Base-by-base conservation (phyloP, 1,140 invertebrate species). In the Saccostrea cuccullata region DNA sequence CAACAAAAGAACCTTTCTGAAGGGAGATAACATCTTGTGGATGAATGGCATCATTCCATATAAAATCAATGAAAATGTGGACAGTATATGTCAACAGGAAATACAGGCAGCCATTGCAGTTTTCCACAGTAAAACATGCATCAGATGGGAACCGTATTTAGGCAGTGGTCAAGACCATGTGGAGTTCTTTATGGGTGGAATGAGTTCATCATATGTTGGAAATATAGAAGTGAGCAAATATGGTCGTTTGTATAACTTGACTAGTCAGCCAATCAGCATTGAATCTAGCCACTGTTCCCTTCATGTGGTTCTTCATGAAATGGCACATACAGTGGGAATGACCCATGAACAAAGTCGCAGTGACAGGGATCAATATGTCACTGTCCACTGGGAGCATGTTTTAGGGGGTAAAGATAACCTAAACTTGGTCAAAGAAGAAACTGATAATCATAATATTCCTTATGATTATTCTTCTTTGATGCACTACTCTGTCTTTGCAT, bases 221-320 rank as follows among this genome's bases (percentile, higher is more conserved):
- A 77, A 77, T 36, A 77, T 77, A 77, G 26, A 77, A 36, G 70
- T 77, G 26, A 30, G 23, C 3, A 77, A 77, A 77, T 15, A 77
- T 36, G 26, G 70, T 15, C 70, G 30, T 36, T 11, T 77, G 8
- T 77, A 30, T 36, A 13, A 77, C 23, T 26, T 77, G 70, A 36
- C 23, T 36, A 77, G 26, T 17, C 70, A 77, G 15, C 70, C 70
- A 30, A 77, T 77, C 70, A 77, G 13, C 26, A 77, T 77, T 13
- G 70, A 77, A 26, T 77, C 70, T 13, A 26, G 70, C 26, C 70
- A 77, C 70, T 77, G 70, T 26, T 30, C 70, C 11, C 70, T 77
- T 11, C 70, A 77, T 36, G 70, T 84, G 12, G 40, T 84, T 55
- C 82, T 84, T 87, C 86, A 87, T 58, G 86, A 87, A 82, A 87